Percentiles rank a stretch among this genome's conserved stretches.
Evolutionary conservation across 2,113 vertebrate genomes (phyloP).

Genomic region (Muscicapa adusta): DNA sequence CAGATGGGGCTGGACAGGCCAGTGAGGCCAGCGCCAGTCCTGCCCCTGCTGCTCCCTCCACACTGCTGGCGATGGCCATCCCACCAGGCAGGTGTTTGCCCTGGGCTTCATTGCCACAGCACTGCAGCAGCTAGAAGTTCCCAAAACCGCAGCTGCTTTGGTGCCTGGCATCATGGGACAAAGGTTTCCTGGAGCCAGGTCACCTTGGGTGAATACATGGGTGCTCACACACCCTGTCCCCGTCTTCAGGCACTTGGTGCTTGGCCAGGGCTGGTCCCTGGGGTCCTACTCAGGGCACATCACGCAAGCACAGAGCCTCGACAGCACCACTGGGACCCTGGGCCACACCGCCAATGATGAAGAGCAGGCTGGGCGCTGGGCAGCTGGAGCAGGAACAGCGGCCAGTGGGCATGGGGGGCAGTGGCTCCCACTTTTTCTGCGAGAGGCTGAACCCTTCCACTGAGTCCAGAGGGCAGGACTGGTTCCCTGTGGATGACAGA

Average conservation of each 20-base stretch:
- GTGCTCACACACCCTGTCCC: not conserved
- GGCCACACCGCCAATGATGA: conserved; percentile 89
- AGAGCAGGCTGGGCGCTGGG: conserved; percentile 77
- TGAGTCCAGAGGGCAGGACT: conserved; percentile 85
- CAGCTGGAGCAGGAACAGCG: conserved; percentile 91
- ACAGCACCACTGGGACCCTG: conserved; percentile 92
- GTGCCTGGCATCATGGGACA: fast-evolving
- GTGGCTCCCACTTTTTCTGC: conserved; percentile 87
- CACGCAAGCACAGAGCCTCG: conserved; percentile 87
- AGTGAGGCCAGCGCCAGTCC: not conserved
- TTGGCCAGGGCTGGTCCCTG: not conserved
- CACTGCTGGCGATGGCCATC: not conserved
- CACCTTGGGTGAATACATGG: not conserved
- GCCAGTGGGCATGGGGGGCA: conserved; percentile 86
- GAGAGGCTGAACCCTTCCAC: conserved; percentile 90
- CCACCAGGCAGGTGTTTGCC: not conserved
- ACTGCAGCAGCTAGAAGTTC: not conserved
- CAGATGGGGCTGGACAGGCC: not conserved
- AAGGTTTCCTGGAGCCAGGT: not conserved
- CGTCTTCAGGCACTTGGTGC: conserved; percentile 64
- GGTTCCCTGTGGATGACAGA: conserved; percentile 80
- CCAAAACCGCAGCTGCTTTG: not conserved
- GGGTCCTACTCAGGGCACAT: conserved; percentile 76
- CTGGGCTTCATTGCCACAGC: not conserved
- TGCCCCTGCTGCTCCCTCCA: not conserved